These are phyloP conservation scores for Cinclus mexicanus DNA, from an alignment of 2,113 vertebrate genomes.

Conservation along the genomic window DNA sequence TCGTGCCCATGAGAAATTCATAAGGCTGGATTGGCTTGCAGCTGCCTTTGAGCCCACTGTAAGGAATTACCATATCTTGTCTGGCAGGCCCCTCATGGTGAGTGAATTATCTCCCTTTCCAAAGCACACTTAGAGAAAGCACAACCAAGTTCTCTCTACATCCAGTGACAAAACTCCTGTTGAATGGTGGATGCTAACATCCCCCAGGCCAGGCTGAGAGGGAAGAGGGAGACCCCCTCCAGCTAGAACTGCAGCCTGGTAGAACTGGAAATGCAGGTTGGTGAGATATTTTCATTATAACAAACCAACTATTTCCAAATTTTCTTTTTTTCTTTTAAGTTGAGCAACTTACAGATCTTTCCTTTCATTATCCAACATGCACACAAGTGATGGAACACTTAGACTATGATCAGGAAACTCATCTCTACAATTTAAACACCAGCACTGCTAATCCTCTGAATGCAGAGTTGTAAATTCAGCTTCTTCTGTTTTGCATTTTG, in stretches of 20 bases:
- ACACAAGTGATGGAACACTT: conserved; percentile 1
- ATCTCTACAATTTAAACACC: conserved; percentile 1
- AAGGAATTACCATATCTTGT: not conserved
- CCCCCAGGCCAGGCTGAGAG: not conserved
- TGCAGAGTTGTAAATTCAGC: conserved; percentile 39
- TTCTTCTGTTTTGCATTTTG: conserved; percentile 58
- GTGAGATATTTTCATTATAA: conserved; percentile 29
- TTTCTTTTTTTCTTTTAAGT: not conserved
- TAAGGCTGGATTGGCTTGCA: not conserved
- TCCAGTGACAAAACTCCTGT: not conserved
- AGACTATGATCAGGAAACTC: conserved; percentile 24
- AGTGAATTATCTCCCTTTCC: not conserved
- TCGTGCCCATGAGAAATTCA: conserved; percentile 5
- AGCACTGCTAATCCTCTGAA: conserved; percentile 17
- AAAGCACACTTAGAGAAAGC: not conserved
- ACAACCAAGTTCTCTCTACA: not conserved
- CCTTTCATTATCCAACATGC: not conserved
- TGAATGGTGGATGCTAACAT: not conserved
- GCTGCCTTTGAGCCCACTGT: not conserved
- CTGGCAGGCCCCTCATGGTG: not conserved
- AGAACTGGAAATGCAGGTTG: not conserved
- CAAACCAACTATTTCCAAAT: not conserved
- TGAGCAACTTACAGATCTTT: not conserved
- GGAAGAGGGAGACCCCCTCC: not conserved
- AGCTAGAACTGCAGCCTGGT: not conserved